These are phyloP conservation scores for Horisme vitalbata DNA, from an alignment of 2,888 invertebrate genomes.

Conservation along the genomic window DNA sequence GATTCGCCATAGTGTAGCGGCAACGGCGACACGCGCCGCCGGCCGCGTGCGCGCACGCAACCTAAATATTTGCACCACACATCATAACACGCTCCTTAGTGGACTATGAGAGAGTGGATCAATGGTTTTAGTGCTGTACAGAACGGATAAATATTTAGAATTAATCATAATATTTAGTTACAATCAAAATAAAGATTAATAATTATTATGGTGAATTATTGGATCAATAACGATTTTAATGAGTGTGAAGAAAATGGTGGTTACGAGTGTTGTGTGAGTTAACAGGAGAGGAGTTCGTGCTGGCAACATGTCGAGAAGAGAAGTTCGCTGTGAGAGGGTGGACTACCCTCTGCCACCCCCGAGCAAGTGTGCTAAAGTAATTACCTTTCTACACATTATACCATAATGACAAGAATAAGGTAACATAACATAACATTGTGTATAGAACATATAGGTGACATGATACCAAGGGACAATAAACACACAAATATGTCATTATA, in stretches of 20 bases:
- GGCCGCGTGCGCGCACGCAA: constrained; percentile 23
- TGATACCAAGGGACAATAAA: too few species aligned
- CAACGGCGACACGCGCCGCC: constrained; percentile 8
- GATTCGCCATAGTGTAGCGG: neutral
- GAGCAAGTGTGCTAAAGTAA: constrained; percentile 74
- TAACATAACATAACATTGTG: too few species aligned
- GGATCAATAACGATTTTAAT: constrained; percentile 6
- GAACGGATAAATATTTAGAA: constrained; percentile 14
- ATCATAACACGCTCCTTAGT: constrained; percentile 48
- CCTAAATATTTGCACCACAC: constrained; percentile 23
- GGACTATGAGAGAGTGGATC: constrained; percentile 48
- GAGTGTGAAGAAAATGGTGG: constrained; percentile 5
- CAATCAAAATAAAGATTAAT: constrained; percentile 9
- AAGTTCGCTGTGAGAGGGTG: constrained; percentile 48
- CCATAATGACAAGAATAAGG: too few species aligned
- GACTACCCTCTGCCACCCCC: constrained; percentile 65
- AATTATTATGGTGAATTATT: constrained; percentile 12
- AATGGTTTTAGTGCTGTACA: constrained; percentile 11
- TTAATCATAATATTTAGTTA: constrained; percentile 11
- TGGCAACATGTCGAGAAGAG: constrained; percentile 62
- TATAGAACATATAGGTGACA: too few species aligned
- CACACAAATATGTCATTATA: too few species aligned
- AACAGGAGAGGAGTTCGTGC: neutral
- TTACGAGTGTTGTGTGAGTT: constrained; percentile 1
- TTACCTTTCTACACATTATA: too few species aligned